These are phyloP conservation scores for Vanessa cardui DNA, from an alignment of 2,888 invertebrate species.

Conservation along the genomic window DNA sequence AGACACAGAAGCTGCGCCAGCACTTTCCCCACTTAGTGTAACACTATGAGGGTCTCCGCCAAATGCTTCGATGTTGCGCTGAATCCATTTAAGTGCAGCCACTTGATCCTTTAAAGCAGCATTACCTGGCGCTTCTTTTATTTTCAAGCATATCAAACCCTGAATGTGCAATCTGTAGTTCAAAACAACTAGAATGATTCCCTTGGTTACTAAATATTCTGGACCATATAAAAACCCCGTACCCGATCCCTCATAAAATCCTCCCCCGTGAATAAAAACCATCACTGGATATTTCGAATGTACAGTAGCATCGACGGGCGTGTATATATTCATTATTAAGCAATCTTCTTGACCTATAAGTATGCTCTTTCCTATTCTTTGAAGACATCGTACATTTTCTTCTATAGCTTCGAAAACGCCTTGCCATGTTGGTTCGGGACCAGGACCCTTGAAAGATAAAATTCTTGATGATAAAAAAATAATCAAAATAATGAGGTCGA, in stretches of 20 bases:
- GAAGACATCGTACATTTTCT: conserved; percentile 54
- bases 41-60: conserved; percentile 68
- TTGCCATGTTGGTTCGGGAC: conserved; percentile 63
- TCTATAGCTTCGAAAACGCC: conserved; percentile 60
- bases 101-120: conserved; percentile 68
- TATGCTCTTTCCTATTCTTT: conserved; percentile 47
- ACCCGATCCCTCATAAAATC: conserved; percentile 61
- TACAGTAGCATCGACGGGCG: conserved; percentile 49
- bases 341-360: conserved; percentile 59
- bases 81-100: conserved; percentile 65
- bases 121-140: conserved; percentile 68
- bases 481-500: neutral
- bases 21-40: conserved; percentile 70
- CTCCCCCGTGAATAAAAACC: conserved; percentile 73
- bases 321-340: conserved; percentile 62
- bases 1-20: conserved; percentile 65
- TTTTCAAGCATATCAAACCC: conserved; percentile 63
- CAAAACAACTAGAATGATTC: conserved; percentile 62
- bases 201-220: conserved; percentile 59
- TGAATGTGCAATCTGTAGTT: conserved; percentile 70
- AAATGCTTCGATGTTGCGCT: conserved; percentile 58
- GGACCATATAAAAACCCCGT: conserved; percentile 60
- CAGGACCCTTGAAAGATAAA: conserved; percentile 59
- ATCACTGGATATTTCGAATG: conserved; percentile 60
- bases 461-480: neutral